Conservation (phyloP, 2,113 vertebrate species). For the Spilogale gracilis region DNA sequence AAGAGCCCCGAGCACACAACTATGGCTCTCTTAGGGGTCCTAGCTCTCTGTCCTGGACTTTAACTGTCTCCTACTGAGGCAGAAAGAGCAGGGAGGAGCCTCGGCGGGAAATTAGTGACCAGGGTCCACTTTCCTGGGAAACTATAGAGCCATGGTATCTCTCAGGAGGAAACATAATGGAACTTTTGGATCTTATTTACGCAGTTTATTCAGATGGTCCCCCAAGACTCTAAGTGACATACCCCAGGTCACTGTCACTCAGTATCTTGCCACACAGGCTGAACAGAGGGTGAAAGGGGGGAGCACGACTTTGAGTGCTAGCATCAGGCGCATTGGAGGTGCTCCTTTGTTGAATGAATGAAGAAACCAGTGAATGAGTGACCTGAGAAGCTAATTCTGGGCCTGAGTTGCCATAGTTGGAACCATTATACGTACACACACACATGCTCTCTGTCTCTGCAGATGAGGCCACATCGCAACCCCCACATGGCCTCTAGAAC, state of each 20-base stretch:
- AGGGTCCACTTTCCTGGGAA: background rate
- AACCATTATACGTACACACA: background rate
- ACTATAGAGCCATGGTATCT: rapidly evolving
- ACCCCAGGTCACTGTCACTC: background rate
- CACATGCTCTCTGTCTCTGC: background rate
- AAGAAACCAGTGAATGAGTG: background rate
- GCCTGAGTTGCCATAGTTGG: background rate
- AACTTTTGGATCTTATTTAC: background rate
- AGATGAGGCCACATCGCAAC: background rate
- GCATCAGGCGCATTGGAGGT: rapidly evolving
- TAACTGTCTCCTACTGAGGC: background rate
- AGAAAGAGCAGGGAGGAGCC: background rate
- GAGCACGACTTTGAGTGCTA: rapidly evolving
- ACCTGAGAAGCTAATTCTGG: background rate
- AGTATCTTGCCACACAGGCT: background rate
- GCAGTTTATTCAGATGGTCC: background rate
- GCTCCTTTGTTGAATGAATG: background rate
- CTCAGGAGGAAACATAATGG: background rate
- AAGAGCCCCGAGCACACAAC: background rate
- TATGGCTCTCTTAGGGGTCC: background rate
- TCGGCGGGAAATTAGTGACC: rapidly evolving
- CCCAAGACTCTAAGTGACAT: background rate
- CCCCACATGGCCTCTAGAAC: background rate
- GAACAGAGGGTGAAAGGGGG: background rate
- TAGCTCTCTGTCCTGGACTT: background rate